A percentile compares a stretch with the other conserved stretches of the same genome.
phyloP scores from a whole-genome alignment of 2,113 vertebrate species.

The Lates calcarifer region DNA sequence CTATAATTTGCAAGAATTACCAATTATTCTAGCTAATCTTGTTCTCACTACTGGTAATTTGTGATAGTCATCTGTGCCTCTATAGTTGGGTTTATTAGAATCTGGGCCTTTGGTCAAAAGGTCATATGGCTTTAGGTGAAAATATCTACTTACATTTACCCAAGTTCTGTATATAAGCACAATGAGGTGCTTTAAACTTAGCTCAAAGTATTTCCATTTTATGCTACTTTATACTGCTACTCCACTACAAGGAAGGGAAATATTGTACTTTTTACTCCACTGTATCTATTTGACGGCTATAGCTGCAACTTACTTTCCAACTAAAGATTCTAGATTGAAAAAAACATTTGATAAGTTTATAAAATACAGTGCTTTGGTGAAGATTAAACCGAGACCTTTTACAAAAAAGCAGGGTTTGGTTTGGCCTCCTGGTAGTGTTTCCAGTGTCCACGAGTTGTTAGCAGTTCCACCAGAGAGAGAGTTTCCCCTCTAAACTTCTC shows the following conservation, averaged over 20 bases:
- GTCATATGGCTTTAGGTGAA: background rate
- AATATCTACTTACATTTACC: background rate
- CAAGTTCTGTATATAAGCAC: background rate
- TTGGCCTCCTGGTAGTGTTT: background rate
- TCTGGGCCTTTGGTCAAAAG: slow-evolving; percentile 1
- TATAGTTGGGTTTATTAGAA: slow-evolving; percentile 14
- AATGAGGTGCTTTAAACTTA: no score
- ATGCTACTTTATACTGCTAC: no score
- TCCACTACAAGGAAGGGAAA: no score
- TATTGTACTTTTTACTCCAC: no score
- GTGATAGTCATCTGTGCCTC: background rate
- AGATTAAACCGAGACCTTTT: background rate
- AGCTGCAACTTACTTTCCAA: no score
- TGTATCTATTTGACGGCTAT: no score
- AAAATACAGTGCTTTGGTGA: background rate
- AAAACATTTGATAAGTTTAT: background rate
- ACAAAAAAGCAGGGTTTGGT: background rate
- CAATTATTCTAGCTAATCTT: slow-evolving; percentile 31
- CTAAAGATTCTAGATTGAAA: no score
- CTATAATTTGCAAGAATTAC: slow-evolving; percentile 41
- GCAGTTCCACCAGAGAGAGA: background rate
- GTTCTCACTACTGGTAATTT: slow-evolving; percentile 26
- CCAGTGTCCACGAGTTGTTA: background rate
- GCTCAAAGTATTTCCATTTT: no score
- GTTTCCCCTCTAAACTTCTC: background rate